phyloP scores from a whole-genome alignment of 2,888 invertebrate genomes.

The Andricus quercusramuli region DNA sequence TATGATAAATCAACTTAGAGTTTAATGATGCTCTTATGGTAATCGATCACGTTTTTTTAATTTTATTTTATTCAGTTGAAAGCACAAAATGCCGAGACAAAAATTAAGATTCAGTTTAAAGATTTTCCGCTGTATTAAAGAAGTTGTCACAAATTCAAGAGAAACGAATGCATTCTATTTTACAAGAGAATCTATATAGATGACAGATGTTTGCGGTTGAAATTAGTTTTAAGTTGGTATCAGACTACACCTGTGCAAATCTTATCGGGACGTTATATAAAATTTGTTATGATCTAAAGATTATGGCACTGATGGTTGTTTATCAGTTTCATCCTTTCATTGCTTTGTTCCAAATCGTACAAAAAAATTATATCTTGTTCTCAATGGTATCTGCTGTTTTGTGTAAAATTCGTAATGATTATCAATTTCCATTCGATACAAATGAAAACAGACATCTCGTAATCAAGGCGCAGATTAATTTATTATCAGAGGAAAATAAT shows the following conservation, averaged over 20 bases:
- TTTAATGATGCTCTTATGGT: background rate
- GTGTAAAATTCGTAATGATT: background rate
- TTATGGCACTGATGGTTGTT: background rate
- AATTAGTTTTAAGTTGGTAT: background rate
- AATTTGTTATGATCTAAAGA: background rate
- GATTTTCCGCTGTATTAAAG: background rate
- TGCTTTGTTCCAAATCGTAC: background rate
- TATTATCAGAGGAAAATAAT: background rate
- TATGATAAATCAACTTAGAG: background rate
- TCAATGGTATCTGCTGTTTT: background rate
- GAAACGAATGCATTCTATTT: background rate
- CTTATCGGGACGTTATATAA: constrained; percentile 20
- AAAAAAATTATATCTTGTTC: background rate
- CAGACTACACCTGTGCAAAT: constrained; percentile 29
- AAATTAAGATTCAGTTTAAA: no score
- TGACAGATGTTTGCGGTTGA: background rate
- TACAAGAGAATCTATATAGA: background rate
- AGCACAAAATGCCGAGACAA: background rate
- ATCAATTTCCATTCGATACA: background rate
- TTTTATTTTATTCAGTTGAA: background rate
- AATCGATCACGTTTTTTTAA: background rate
- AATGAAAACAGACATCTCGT: background rate
- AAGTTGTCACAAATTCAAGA: background rate
- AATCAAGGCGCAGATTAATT: background rate
- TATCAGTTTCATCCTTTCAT: background rate